These are phyloP conservation scores for rat (Rattus norvegicus) DNA, from an alignment of 2,113 vertebrate species.

Conservation along the genomic window GRCr8 NC_086023.1:162129001-162129500, in stretches of 20 bases:
- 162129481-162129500: slow-evolving; percentile 68
- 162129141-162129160: slow-evolving; percentile 1
- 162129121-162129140: background rate
- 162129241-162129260: slow-evolving; percentile 61
- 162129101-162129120: background rate
- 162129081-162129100: background rate
- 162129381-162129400: slow-evolving; percentile 75
- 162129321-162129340: slow-evolving; percentile 76
- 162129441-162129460: slow-evolving; percentile 14
- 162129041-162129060: background rate
- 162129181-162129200: background rate
- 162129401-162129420: slow-evolving; percentile 59
- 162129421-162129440: slow-evolving; percentile 57
- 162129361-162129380: slow-evolving; percentile 68
- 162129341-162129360: slow-evolving; percentile 75
- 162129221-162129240: background rate
- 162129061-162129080: too few species aligned
- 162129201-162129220: background rate
- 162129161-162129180: background rate
- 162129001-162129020: background rate
- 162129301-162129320: slow-evolving; percentile 73
- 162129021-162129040: background rate
- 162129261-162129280: slow-evolving; percentile 64
- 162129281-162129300: slow-evolving; percentile 73
- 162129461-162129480: slow-evolving; percentile 16